Conservation (phyloP, 92 coral and sea anemone genomes). For the Epizoanthus ramosus region DNA sequence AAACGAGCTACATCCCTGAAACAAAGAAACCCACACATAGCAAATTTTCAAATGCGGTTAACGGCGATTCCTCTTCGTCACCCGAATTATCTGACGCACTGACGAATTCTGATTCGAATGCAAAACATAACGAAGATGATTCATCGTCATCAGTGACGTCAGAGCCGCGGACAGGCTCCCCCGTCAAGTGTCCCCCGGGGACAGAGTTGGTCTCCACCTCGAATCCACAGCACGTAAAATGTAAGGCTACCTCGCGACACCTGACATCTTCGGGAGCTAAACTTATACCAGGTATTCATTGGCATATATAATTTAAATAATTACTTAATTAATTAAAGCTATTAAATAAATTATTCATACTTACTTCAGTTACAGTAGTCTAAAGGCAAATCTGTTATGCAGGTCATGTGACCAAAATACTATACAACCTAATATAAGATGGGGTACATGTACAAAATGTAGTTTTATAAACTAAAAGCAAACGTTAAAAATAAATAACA, state of each 20-base stretch:
- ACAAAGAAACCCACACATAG: background rate
- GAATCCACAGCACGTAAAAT: conserved; percentile 10
- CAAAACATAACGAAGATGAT: background rate
- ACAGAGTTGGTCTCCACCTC: background rate
- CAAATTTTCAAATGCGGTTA: background rate
- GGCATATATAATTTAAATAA: background rate
- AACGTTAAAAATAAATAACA: too few relatives aligned
- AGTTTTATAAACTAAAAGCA: too few relatives aligned
- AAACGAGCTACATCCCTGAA: background rate
- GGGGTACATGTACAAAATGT: too few relatives aligned
- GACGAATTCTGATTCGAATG: background rate
- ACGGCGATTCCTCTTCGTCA: background rate
- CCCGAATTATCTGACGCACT: background rate
- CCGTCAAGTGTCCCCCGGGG: conserved; percentile 26
- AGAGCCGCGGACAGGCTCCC: background rate
- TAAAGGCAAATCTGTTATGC: too few relatives aligned
- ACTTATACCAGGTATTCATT: conserved; percentile 31
- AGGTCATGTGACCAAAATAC: too few relatives aligned
- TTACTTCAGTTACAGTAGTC: too few relatives aligned
- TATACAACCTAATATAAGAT: too few relatives aligned
- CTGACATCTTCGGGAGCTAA: conserved; percentile 40
- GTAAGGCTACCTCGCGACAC: conserved; percentile 32
- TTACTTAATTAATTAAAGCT: too few relatives aligned
- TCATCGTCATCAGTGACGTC: background rate
- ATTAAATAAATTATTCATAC: too few relatives aligned